phyloP scores from a whole-genome alignment of 2,113 vertebrate genomes.

The Calyptommatus sinebrachiatus region DNA sequence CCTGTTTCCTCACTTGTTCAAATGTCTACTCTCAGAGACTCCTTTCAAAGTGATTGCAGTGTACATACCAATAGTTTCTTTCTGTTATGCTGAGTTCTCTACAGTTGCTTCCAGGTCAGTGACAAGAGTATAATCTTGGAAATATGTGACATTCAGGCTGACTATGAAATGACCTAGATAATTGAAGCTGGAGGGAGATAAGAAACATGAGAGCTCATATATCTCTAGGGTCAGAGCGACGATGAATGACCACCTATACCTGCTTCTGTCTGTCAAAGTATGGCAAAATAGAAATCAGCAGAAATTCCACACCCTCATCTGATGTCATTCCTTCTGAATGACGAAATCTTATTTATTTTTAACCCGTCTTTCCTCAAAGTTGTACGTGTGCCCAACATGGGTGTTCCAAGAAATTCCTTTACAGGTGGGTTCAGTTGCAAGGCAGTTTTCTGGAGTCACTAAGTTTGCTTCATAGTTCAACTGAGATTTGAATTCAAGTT shows the following conservation, averaged over 20 bases:
- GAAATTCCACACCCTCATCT: background rate
- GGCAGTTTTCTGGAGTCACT: background rate
- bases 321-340: background rate
- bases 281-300: background rate
- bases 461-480: background rate
- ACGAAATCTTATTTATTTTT: background rate
- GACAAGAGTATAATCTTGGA: background rate
- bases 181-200: background rate
- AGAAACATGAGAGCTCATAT: background rate
- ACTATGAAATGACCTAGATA: background rate
- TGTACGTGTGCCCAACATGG: too few species aligned
- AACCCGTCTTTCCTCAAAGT: background rate
- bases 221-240: background rate
- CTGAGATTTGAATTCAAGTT: background rate
- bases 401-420: background rate
- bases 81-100: background rate
- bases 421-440: background rate
- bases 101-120: conserved; percentile 11
- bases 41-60: background rate
- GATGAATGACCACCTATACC: background rate
- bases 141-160: conserved; percentile 7
- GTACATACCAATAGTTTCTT: too few species aligned
- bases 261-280: background rate
- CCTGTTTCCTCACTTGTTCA: background rate
- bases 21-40: background rate